Evolutionary conservation across 53 echinoderm and acorn worm genomes (phyloP).

Genomic region (Paracentrotus lividus): DNA sequence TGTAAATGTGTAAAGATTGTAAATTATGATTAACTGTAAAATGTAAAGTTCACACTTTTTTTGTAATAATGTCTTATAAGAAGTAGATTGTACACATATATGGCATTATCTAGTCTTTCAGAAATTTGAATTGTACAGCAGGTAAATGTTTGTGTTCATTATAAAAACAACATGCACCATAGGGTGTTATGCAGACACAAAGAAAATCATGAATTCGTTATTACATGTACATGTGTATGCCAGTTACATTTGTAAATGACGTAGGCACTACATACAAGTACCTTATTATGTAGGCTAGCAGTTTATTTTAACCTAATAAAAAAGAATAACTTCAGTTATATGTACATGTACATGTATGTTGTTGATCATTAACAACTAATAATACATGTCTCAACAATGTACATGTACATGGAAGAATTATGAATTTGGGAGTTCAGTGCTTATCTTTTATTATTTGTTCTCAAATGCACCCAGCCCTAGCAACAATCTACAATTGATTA

Average conservation of each 20-base stretch:
- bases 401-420: too few species aligned
- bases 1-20: neutral
- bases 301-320: neutral
- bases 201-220: neutral
- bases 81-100: neutral
- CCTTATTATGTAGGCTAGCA: neutral
- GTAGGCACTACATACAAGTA: neutral
- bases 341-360: neutral
- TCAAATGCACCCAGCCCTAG: too few species aligned
- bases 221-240: too few species aligned
- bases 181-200: neutral
- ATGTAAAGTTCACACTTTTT: neutral
- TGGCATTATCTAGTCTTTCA: slow-evolving; percentile 44
- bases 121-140: slow-evolving; percentile 22
- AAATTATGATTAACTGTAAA: neutral
- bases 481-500: too few species aligned
- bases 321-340: neutral
- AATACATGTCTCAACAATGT: too few species aligned
- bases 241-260: neutral
- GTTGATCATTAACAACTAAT: too few species aligned
- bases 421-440: too few species aligned
- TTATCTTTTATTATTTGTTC: too few species aligned
- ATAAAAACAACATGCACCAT: neutral
- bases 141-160: neutral
- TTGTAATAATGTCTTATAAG: neutral